These are phyloP conservation scores for Penelope pileata DNA, from an alignment of 2,113 vertebrate species.

Conservation along the genomic window DNA sequence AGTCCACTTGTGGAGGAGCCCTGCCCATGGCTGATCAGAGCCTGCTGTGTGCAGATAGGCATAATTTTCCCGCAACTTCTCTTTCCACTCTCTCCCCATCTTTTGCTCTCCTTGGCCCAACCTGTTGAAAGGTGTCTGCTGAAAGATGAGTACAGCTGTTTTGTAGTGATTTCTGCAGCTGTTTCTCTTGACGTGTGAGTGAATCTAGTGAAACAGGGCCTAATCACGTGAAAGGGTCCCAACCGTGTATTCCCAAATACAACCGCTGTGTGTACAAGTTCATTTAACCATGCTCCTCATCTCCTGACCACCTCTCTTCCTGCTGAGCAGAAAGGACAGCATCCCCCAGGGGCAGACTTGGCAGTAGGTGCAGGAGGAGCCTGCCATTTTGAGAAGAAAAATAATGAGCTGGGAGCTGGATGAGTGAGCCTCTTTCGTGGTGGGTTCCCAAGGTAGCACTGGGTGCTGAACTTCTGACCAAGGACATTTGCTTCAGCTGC, in stretches of 20 bases:
- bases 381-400: not conserved
- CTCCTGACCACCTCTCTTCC: not conserved
- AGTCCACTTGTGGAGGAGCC: not conserved
- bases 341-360: not conserved
- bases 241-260: not conserved
- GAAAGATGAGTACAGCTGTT: not conserved
- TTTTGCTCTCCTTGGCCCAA: not conserved
- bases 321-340: not conserved
- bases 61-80: not conserved
- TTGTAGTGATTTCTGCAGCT: not conserved
- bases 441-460: fast-evolving
- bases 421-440: not conserved
- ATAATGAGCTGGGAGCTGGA: fast-evolving
- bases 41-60: not conserved
- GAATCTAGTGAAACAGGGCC: not conserved
- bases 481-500: not conserved
- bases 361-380: fast-evolving
- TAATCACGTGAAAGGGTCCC: not conserved
- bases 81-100: not conserved
- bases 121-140: not conserved
- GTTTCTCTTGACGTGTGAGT: not conserved
- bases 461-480: not conserved
- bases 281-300: too few species aligned
- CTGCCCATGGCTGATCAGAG: not conserved
- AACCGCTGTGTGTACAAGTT: too few species aligned